Conservation (phyloP, 2,113 vertebrate genomes). For the Petrocephalus zakoni region DNA sequence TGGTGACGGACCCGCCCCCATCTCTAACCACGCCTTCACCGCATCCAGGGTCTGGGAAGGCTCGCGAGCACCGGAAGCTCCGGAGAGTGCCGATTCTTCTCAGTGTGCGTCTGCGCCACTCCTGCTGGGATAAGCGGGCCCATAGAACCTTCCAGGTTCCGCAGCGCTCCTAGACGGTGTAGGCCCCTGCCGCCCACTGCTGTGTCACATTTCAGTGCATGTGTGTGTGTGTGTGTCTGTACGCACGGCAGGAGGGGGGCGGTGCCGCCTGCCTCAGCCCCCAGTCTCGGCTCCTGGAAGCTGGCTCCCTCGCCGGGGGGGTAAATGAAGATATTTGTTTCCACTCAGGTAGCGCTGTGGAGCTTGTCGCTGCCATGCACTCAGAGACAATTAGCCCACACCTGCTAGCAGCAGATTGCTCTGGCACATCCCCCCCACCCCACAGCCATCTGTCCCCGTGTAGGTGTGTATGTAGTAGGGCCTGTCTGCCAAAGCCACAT, state of each 20-base stretch:
- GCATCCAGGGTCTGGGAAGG: neutral
- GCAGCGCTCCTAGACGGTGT: neutral
- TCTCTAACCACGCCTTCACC: neutral
- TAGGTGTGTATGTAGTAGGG: conserved; percentile 47
- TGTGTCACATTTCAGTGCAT: neutral
- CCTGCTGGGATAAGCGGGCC: conserved; percentile 43
- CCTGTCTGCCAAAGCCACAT: neutral
- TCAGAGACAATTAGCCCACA: conserved; percentile 70
- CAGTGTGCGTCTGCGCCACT: neutral
- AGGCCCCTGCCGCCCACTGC: neutral
- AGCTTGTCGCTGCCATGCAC: conserved; percentile 62
- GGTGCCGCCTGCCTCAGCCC: neutral
- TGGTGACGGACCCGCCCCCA: neutral
- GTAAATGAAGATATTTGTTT: conserved; percentile 49
- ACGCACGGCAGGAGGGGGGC: neutral
- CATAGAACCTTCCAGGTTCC: neutral
- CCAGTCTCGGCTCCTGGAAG: conserved; percentile 25
- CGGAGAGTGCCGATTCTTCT: neutral
- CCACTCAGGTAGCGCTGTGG: conserved; percentile 50
- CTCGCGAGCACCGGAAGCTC: no score
- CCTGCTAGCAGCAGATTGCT: conserved; percentile 70
- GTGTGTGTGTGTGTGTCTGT: neutral
- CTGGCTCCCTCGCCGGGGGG: conserved; percentile 12
- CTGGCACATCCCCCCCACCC: conserved; percentile 62
- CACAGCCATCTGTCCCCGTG: conserved; percentile 63